Conservation (phyloP, 2,113 vertebrate species). For the Notothenia coriiceps region DNA sequence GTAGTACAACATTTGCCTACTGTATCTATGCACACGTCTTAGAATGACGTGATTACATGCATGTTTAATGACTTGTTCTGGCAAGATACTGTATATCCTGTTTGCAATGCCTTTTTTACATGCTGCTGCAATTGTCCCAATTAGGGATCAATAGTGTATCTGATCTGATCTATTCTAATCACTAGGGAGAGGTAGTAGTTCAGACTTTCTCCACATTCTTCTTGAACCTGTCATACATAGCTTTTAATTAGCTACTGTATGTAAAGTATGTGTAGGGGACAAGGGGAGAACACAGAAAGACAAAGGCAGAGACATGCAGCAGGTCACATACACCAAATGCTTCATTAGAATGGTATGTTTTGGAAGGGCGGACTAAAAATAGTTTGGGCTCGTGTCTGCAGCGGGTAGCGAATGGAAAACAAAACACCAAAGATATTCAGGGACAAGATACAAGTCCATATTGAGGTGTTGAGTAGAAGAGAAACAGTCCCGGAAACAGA, state of each 20-base stretch:
- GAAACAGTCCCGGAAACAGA: background rate
- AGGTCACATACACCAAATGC: constrained; percentile 43
- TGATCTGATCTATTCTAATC: too few relatives aligned
- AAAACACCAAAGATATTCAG: constrained; percentile 27
- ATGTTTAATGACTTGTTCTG: background rate
- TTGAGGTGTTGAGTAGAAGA: background rate
- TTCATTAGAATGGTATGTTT: constrained; percentile 53
- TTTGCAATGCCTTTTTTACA: too few relatives aligned
- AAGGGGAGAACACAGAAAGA: background rate
- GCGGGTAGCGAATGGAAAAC: constrained; percentile 41
- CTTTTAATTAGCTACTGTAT: background rate
- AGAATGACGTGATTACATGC: background rate
- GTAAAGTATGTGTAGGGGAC: background rate
- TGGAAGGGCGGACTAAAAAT: constrained; percentile 71
- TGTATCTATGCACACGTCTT: background rate
- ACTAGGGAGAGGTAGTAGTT: too few relatives aligned
- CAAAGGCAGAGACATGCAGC: background rate
- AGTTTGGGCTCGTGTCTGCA: constrained; percentile 44
- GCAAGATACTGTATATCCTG: background rate
- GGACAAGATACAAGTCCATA: background rate
- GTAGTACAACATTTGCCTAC: background rate
- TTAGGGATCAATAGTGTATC: too few relatives aligned
- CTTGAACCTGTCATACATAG: too few relatives aligned
- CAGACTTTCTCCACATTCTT: background rate
- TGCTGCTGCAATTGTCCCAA: too few relatives aligned